Evolutionary conservation across 2,113 vertebrate species (phyloP), one percentile per base, ranked within the genome.

Genomic region (Ardeotis arabs): DNA sequence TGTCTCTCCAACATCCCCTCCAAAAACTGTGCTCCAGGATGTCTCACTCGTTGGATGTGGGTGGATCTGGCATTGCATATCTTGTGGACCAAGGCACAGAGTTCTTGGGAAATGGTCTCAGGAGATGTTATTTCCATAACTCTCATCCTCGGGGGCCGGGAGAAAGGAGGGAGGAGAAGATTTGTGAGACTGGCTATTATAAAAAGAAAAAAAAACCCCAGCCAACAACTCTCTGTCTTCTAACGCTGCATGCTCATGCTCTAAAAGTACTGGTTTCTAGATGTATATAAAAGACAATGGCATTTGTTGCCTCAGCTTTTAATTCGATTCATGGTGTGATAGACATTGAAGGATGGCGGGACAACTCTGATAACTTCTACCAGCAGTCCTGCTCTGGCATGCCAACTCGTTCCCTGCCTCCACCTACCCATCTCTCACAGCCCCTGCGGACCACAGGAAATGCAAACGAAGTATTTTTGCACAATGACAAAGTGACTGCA

Each of bases 71-170:
- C 49, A 37, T 3, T 72, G 56, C 35, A 59, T 72, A 89, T 94
- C 89, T 84, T 60, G 81, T 21, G 58, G 91, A 75, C 73, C 27
- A 68, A 91, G 60, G 69, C 77, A 87, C 60, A 84, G 56, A 87
- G 81, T 87, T 91, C 80, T 96, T 95, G 91, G 81, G 89, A 95
- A 97, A 89, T 52, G 33, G 58, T 91, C 93, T 96, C 77, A 13
- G 77, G 91, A 79, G 91, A 33, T 0, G 0, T 60, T 84, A 62
- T 94, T 95, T 96, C 87, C 53, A 45, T 87, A 89, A 89, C 45
- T 79, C 69, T 82, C 1, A 2, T 84, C 56, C 84, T 76, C 73
- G 60, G 93, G 76, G 84, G 84, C 33, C 37, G 33, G 62, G 28
- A 53, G 23, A 75, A 62, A 33, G 8, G 20, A 14, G 27, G 41